Evolutionary conservation across 2,888 invertebrate species (phyloP), one percentile per base, ranked within the genome.

Genomic region (Drosophila pseudotalamancana): DNA sequence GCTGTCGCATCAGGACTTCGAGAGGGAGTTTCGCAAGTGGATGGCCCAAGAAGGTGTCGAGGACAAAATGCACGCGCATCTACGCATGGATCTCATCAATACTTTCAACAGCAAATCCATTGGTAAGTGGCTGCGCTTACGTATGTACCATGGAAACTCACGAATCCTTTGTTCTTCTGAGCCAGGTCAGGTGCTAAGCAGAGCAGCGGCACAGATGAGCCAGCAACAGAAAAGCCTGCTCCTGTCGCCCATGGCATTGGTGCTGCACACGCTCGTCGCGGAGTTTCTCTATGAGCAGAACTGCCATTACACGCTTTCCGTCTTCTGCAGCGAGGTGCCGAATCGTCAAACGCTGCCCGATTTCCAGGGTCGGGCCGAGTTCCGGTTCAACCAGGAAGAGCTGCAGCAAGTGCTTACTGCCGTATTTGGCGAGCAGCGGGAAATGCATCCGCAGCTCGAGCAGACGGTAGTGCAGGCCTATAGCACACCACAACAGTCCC

Each of bases 251-350:
- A 37, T 91, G 37, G 63, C 85, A 4, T 54, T 90, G 56, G 88
- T 86, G 0, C 46, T 91, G 37, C 90, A 91, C 60, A 90, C 90
- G 1, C 76, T 91, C n/a, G 90, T 91, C 0, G 90, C 91, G 0
- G 91, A 91, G 61, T 91, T 91, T 53, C 84, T 92, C 3, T 90
- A 90, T 55, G 85, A 86, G 5, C 89, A 91, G 61, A 90, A 91
- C 57, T 91, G 90, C 43, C 91, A 91, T 53, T 91, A 90, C 34
- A 81, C 91, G 6, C 69, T 91, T 6, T 91, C 91, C 1, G 91
- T 91, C 8, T 91, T 90, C 76, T 89, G 89, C 61, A 89, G 90
- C 2, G 91, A 92, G 76, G 85, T 89, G 21, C 90, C 90, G 3
- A 89, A 87, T 54, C 89, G 89, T 2, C 87, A 90, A n/a, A 77